Percentiles rank a stretch among this genome's conserved stretches.
These are phyloP conservation scores for Elymnias hypermnestra DNA, from an alignment of 1,140 invertebrate species.

Conservation along the genomic window DNA sequence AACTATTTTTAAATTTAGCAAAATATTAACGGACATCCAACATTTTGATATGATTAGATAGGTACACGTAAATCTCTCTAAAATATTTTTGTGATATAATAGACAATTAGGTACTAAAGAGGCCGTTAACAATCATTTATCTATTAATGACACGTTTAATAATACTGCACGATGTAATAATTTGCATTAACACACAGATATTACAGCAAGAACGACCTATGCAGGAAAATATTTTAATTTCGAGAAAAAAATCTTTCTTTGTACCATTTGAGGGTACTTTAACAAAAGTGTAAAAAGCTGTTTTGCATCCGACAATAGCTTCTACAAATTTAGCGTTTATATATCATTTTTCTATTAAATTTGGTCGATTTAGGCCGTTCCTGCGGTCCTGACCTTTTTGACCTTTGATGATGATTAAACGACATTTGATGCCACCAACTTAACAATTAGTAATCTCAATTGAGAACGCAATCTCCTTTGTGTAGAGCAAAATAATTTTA, in stretches of 20 bases:
- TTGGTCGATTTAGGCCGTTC: too few relatives aligned
- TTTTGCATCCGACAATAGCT: too few relatives aligned
- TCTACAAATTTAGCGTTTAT: too few relatives aligned
- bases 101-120: slow-evolving; percentile 37
- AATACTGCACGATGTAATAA: slow-evolving; percentile 48
- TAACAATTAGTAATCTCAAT: slow-evolving; percentile 60
- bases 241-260: too few relatives aligned
- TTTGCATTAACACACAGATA: slow-evolving; percentile 25
- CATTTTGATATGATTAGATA: slow-evolving; percentile 51
- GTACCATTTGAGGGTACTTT: too few relatives aligned
- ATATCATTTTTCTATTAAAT: too few relatives aligned
- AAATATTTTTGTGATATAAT: slow-evolving; percentile 47
- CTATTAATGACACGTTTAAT: slow-evolving; percentile 31
- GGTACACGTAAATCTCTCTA: slow-evolving; percentile 55
- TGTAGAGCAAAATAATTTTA: slow-evolving; percentile 21
- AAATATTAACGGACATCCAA: slow-evolving; percentile 38
- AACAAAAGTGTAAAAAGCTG: too few relatives aligned
- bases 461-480: slow-evolving; percentile 14
- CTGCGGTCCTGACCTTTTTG: slow-evolving; percentile 7
- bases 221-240: too few relatives aligned
- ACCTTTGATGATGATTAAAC: slow-evolving; percentile 24
- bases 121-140: slow-evolving; percentile 37
- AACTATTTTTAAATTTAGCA: slow-evolving; percentile 34
- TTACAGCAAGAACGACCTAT: too few relatives aligned
- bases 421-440: slow-evolving; percentile 61